A percentile compares a stretch with the other conserved stretches of the same genome.
phyloP scores from a whole-genome alignment of 2,113 vertebrate species.

The Sceloporus undulatus region DNA sequence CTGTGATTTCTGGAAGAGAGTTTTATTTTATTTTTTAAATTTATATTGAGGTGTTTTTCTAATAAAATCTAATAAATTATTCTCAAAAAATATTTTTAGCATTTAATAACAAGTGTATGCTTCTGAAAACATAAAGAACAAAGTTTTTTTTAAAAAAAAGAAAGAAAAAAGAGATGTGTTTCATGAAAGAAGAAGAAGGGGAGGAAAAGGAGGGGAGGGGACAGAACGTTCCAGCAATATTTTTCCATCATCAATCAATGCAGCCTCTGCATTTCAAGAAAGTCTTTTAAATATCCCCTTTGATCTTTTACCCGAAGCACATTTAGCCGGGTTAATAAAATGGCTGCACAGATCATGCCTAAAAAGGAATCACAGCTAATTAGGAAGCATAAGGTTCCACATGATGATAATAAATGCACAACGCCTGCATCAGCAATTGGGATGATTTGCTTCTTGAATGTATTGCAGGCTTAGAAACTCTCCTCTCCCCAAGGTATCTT shows the following conservation, averaged over 20 bases:
- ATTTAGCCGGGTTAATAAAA: slow-evolving; percentile 31
- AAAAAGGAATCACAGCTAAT: slow-evolving; percentile 51
- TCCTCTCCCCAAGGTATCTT: slow-evolving; percentile 52
- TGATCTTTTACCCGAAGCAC: neutral
- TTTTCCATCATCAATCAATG: slow-evolving; percentile 43
- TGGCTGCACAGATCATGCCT: slow-evolving; percentile 31
- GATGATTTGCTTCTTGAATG: slow-evolving; percentile 67
- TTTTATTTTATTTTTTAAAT: neutral
- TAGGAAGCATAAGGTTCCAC: slow-evolving; percentile 37
- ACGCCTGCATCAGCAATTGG: slow-evolving; percentile 75
- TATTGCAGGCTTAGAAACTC: slow-evolving; percentile 54
- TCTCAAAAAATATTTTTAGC: neutral
- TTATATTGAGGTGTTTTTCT: slow-evolving; percentile 24
- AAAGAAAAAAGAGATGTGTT: neutral
- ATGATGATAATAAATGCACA: slow-evolving; percentile 18
- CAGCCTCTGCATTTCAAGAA: slow-evolving; percentile 49
- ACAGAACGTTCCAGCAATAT: slow-evolving; percentile 50
- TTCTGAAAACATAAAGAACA: neutral
- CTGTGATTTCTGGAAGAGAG: neutral
- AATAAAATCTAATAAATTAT: slow-evolving; percentile 40
- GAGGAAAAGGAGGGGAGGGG: neutral
- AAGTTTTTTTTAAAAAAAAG: neutral
- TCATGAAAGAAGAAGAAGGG: neutral
- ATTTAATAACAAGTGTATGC: neutral
- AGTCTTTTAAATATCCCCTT: slow-evolving; percentile 56